phyloP scores from a whole-genome alignment of 2,797 vertebrate genomes.

The Oceanodroma leucorhoa region DNA sequence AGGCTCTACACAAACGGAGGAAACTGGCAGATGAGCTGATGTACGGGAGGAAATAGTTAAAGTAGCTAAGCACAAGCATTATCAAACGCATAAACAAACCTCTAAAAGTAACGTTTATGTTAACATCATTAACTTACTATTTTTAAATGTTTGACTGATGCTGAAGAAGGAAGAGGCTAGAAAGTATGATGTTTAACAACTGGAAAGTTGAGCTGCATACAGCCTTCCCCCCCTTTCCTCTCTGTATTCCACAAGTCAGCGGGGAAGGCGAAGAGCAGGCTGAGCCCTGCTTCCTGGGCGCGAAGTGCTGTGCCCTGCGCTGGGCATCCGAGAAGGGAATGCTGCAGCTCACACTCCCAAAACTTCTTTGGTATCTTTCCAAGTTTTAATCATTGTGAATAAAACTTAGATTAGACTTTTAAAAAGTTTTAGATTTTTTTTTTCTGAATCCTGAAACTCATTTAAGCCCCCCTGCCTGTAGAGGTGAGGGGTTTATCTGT shows the following conservation, averaged over 20 bases:
- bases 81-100: background rate
- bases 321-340: background rate
- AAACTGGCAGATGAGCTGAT: conserved; percentile 16
- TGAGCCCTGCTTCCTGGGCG: background rate
- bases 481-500: background rate
- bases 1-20: background rate
- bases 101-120: background rate
- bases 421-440: background rate
- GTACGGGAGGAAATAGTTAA: conserved; percentile 36
- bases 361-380: background rate
- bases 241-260: rapidly evolving
- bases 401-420: background rate
- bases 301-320: background rate
- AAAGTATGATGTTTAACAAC: background rate
- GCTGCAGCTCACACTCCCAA: background rate
- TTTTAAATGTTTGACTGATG: background rate
- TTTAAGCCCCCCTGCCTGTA: background rate
- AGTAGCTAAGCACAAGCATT: background rate
- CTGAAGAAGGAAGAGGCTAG: background rate
- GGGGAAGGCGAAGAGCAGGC: background rate
- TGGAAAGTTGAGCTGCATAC: background rate
- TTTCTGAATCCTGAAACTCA: background rate
- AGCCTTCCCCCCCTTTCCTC: background rate
- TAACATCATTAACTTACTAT: background rate
- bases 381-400: background rate